These are phyloP conservation scores for Ypsolopha scabrella DNA, from an alignment of 2,888 invertebrate species.

Conservation along the genomic window DNA sequence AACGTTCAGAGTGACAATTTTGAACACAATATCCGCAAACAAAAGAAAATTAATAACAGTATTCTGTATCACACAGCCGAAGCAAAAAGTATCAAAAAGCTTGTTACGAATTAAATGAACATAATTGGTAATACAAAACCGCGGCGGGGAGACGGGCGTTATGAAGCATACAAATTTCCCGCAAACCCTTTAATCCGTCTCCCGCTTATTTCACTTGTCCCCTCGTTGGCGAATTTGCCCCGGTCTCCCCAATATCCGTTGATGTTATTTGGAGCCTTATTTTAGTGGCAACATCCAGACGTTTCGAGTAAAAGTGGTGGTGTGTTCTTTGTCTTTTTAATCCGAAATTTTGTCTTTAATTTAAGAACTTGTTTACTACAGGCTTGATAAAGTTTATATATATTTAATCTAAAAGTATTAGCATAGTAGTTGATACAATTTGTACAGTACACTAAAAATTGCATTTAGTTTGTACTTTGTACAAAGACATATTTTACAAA, in stretches of 20 bases:
- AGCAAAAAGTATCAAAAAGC: slow-evolving; percentile 1
- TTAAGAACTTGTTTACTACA: too few species aligned
- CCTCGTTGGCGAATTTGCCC: slow-evolving; percentile 49
- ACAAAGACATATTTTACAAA: too few species aligned
- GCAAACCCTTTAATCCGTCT: slow-evolving; percentile 64
- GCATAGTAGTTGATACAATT: too few species aligned
- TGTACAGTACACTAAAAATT: too few species aligned
- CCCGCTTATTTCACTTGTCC: slow-evolving; percentile 66
- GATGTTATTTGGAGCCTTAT: slow-evolving; percentile 36
- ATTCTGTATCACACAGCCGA: neutral
- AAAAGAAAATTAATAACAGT: neutral
- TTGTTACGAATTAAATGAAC: slow-evolving; percentile 50
- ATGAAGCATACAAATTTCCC: slow-evolving; percentile 63
- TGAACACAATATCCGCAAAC: neutral
- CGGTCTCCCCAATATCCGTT: slow-evolving; percentile 29
- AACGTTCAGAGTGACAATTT: slow-evolving; percentile 12
- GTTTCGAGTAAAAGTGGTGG: neutral
- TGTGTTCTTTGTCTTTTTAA: neutral
- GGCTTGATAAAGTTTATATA: too few species aligned
- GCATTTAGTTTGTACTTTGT: too few species aligned
- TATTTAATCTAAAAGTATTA: too few species aligned
- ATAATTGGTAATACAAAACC: slow-evolving; percentile 69
- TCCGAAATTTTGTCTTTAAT: too few species aligned
- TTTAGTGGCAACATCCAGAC: neutral
- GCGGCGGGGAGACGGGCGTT: slow-evolving; percentile 42